Conservation (phyloP, 2,888 invertebrate genomes). For the Aphidius colemani region DNA sequence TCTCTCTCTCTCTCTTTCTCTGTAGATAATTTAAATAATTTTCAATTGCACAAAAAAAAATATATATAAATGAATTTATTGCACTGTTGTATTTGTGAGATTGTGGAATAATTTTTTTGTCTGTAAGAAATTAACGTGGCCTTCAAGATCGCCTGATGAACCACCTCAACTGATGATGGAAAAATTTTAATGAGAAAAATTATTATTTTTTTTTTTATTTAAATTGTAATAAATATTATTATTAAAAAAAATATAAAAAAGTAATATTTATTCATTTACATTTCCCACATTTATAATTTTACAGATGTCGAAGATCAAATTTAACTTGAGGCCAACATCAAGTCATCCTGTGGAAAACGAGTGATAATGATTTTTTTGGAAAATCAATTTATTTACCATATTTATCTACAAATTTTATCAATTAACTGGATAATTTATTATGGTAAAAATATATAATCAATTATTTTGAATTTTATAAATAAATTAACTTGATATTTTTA, state of each 20-base stretch:
- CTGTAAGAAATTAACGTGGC: conserved; percentile 28
- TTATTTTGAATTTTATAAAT: too few relatives aligned
- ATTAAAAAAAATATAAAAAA: conserved; percentile 10
- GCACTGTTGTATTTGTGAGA: conserved; percentile 34
- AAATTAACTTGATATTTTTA: too few relatives aligned
- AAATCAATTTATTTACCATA: neutral
- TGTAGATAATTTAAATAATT: conserved; percentile 30
- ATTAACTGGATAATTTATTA: neutral
- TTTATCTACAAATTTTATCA: neutral
- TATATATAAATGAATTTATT: conserved; percentile 25
- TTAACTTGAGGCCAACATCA: too few relatives aligned
- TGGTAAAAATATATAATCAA: too few relatives aligned
- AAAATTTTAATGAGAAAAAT: neutral
- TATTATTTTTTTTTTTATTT: neutral
- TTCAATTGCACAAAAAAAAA: conserved; percentile 21
- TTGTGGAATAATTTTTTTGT: conserved; percentile 27
- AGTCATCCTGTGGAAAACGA: neutral
- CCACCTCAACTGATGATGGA: neutral
- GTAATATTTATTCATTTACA: conserved; percentile 3
- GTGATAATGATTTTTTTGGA: conserved; percentile 3
- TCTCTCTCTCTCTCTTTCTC: conserved; percentile 8
- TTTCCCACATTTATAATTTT: conserved; percentile 10
- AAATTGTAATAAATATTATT: conserved; percentile 12
- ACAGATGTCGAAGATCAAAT: too few relatives aligned
- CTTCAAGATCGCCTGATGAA: conserved; percentile 23